Percentiles rank a stretch among this genome's conserved stretches.
These are phyloP conservation scores for Pogona vitticeps DNA, from an alignment of 2,113 vertebrate species.

Conservation along the genomic window DNA sequence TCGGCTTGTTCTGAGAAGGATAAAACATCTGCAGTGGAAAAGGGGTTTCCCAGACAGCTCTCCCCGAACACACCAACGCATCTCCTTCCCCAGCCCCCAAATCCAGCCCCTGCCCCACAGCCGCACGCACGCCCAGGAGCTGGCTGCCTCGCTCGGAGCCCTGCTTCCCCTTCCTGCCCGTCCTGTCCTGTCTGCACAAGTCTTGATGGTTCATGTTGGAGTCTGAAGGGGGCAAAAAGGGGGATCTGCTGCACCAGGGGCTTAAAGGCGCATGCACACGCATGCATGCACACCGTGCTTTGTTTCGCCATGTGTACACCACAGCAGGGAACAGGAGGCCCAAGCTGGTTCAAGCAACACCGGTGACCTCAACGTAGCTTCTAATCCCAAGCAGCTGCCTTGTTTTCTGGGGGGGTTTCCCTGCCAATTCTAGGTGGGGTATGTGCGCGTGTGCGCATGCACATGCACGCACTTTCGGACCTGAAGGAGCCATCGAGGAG, in stretches of 20 bases:
- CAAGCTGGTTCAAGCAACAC: too few relatives aligned
- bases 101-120: background rate
- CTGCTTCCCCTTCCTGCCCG: background rate
- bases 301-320: background rate
- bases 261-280: too few relatives aligned
- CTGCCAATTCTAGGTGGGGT: background rate
- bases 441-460: too few relatives aligned
- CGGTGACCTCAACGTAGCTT: background rate
- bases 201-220: slow-evolving; percentile 61
- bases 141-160: too few relatives aligned
- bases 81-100: too few relatives aligned
- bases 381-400: background rate
- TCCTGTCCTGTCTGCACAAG: slow-evolving; percentile 57
- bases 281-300: too few relatives aligned
- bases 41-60: background rate
- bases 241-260: too few relatives aligned
- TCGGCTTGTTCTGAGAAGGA: slow-evolving; percentile 40
- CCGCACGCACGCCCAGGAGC: too few relatives aligned
- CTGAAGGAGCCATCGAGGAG: background rate
- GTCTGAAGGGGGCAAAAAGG: background rate
- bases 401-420: background rate
- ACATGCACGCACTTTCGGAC: background rate
- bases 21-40: background rate
- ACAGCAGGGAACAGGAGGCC: background rate
- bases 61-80: background rate